Conservation (phyloP, 2,888 invertebrate species). For the Brachylomia viminalis region DNA sequence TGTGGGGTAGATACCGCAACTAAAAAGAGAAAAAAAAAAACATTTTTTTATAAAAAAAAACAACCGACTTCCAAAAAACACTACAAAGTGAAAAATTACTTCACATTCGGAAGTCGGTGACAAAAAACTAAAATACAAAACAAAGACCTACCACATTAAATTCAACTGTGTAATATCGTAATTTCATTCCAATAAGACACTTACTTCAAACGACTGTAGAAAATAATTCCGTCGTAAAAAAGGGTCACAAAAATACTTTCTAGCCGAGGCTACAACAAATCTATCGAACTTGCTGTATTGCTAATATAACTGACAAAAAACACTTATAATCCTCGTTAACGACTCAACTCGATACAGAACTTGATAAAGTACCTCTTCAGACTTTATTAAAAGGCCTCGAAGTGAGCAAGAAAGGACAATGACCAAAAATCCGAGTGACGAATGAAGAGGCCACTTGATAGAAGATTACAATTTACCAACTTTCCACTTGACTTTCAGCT, state of each 20-base stretch:
- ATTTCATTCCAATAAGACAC: not conserved
- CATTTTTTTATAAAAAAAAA: too few species aligned
- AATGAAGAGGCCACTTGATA: slow-evolving; percentile 60
- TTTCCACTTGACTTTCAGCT: slow-evolving; percentile 66
- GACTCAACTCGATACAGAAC: slow-evolving; percentile 7
- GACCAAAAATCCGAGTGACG: slow-evolving; percentile 59
- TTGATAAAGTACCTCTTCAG: slow-evolving; percentile 22
- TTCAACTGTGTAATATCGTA: not conserved
- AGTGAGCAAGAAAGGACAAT: slow-evolving; percentile 54
- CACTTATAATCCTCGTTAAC: slow-evolving; percentile 6
- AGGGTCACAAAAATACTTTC: not conserved
- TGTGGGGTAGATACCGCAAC: too few species aligned
- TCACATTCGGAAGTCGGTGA: too few species aligned
- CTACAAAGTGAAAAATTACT: too few species aligned
- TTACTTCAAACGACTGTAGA: not conserved
- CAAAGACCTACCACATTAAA: too few species aligned
- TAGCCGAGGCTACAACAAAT: not conserved
- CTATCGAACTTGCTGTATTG: not conserved
- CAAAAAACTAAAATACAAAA: too few species aligned
- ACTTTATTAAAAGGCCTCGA: slow-evolving; percentile 37
- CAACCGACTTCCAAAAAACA: too few species aligned
- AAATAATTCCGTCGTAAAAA: not conserved
- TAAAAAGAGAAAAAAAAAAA: too few species aligned
- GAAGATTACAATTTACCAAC: slow-evolving; percentile 71
- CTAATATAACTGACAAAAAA: slow-evolving; percentile 19